Base-by-base conservation (phyloP, 2,888 invertebrate species). In the Dysmachus trigonus region DNA sequence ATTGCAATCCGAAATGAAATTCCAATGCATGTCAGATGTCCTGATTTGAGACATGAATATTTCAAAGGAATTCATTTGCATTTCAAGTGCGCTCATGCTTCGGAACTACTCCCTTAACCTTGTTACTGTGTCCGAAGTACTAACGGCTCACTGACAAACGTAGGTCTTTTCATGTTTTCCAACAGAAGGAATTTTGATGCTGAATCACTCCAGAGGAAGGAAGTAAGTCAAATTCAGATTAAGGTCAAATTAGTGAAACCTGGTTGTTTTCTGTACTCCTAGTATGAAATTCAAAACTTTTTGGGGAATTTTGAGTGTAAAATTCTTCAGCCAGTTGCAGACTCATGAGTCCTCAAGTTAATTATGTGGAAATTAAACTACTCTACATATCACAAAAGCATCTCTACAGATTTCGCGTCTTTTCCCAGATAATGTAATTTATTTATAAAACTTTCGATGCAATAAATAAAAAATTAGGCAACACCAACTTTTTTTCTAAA, bases 41-140 rank as follows among this genome's bases (percentile, higher is more conserved):
- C 76, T 76, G 76, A 76, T 76, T 76, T 38, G 76, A 76, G 76
- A 35, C 77, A 47, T 41, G 77, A 77, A 77, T 77, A 77, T 77
- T 77, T 77, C 47, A 76, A 76, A 76, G 77, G 77, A 77, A 47
- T 77, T 76, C 76, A 77, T 77, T 77, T 77, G 41, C 77, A 77
- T 77, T 41, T 77, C 77, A 77, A 77, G 47, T 27, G 62, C 62
- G 22, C 77, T 77, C 77, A 47, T 77, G 77, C 77, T 31, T 30
- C 47, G 41, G 47, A 27, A 77, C 27, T 77, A 76, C 76, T 38
- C 76, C 22, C 41, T 38, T 76, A 76, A 76, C 76, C 76, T 76
- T 76, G 76, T 76, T 76, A 76, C 38, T 38, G 38, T 76, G 76
- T 76, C 41, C 76, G 22, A 76, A 76, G 38, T 76, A 38, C 22